Percentiles rank a stretch among this genome's conserved stretches.
phyloP scores from a whole-genome alignment of 2,888 invertebrate genomes.

The Imbricaverruca yamaguchii region DNA sequence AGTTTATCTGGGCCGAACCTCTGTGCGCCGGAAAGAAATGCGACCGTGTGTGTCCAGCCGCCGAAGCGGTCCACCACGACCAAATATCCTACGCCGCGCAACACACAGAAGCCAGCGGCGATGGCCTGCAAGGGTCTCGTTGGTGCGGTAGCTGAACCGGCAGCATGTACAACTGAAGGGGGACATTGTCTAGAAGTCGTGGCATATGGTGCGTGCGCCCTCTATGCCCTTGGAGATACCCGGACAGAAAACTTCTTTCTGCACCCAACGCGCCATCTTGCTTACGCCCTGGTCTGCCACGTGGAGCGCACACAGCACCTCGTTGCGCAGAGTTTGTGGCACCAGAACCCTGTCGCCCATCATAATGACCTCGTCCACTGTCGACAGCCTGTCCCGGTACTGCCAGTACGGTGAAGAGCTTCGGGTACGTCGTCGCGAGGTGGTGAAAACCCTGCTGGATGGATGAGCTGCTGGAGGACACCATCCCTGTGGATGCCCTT shows the following conservation, averaged over 20 bases:
- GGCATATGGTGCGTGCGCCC: not conserved
- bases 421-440: slow-evolving; percentile 23
- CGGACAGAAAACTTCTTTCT: slow-evolving; percentile 17
- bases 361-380: slow-evolving; percentile 22
- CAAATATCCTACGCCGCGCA: slow-evolving; percentile 22
- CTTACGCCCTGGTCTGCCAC: not conserved
- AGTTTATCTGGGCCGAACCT: not conserved
- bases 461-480: slow-evolving; percentile 13
- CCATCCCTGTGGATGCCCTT: slow-evolving; percentile 20
- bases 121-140: slow-evolving; percentile 24
- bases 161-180: slow-evolving; percentile 25
- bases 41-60: slow-evolving; percentile 24
- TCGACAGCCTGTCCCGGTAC: slow-evolving; percentile 19
- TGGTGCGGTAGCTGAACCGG: slow-evolving; percentile 17
- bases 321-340: slow-evolving; percentile 12
- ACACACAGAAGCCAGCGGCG: slow-evolving; percentile 9
- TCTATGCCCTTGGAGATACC: slow-evolving; percentile 22
- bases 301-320: slow-evolving; percentile 23
- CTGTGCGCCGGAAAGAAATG: slow-evolving; percentile 19
- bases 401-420: slow-evolving; percentile 23
- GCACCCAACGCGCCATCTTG: not conserved
- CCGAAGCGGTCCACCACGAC: not conserved
- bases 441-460: slow-evolving; percentile 20
- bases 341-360: slow-evolving; percentile 22
- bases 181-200: slow-evolving; percentile 23